Base-by-base conservation (phyloP, 2,888 invertebrate genomes). In the Diadegma fenestrale region DNA sequence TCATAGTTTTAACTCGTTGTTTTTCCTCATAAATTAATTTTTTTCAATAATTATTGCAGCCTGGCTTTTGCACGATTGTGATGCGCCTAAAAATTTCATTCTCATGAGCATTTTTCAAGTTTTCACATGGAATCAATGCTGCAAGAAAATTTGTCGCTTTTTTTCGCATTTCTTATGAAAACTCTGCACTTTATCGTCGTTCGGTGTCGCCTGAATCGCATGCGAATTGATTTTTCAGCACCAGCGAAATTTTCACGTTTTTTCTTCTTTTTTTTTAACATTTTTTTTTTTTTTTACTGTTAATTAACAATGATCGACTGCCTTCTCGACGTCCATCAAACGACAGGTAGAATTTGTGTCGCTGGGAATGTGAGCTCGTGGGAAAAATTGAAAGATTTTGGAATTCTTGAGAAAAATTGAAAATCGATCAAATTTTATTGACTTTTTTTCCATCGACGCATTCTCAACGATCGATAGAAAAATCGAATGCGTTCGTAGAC, bases 81-180 rank as follows among this genome's bases (percentile, higher is more conserved):
- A 48, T 51, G 33, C 48, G n/a, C n/a, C n/a, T n/a, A 17, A 10
- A 58, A 33, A 43, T 37, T 37, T 37, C 71, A 41, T 71, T 58
- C 7, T 71, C 61, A 48, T 26, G 37, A 68, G 77, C 61, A 77
- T 73, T 77, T 61, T 61, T 77, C 7, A 30, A 51, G 71, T 12
- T 33, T 22, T n/a, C 14, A 17, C 43, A 72, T 77, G 45, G 71
- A 64, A 80, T 64, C 80, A 80, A 64, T 58, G 76, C 76, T 80
- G 12, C 22, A 48, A 45, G 43, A 51, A 30, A 14, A 14, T 64
- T 58, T 51, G 30, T 22, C 68, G 45, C 43, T 66, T 72, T 71
- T 66, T 72, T 73, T 68, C 22, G 43, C 77, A 58, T 75, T 26
- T 61, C 69, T 51, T 8, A 61, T 48, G 64, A 30, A 0, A 14